These are phyloP conservation scores for Pilophorus perplexus DNA, from an alignment of 2,888 invertebrate species.

Conservation along the genomic window DNA sequence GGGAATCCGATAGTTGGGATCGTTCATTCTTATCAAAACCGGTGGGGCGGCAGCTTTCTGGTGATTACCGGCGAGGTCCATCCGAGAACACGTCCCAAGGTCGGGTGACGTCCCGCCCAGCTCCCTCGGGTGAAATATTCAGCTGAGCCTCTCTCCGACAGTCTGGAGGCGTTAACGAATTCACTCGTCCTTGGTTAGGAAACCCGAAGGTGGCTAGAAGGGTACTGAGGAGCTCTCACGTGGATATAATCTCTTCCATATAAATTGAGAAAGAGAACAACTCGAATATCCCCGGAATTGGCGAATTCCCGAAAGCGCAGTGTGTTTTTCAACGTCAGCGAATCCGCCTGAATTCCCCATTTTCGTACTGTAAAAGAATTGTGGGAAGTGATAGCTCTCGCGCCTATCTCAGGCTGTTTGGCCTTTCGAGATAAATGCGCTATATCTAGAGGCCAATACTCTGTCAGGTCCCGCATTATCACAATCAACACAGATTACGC, in stretches of 20 bases:
- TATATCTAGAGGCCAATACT: slow-evolving; percentile 29
- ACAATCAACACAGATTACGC: slow-evolving; percentile 17
- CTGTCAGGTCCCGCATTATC: slow-evolving; percentile 26
- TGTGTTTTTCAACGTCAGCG: too few species aligned
- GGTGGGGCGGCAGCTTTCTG: too few species aligned
- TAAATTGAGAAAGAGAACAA: too few species aligned
- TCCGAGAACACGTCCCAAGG: slow-evolving; percentile 17
- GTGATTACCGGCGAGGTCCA: too few species aligned
- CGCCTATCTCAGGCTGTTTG: slow-evolving; percentile 17
- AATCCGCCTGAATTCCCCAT: too few species aligned
- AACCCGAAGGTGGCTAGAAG: slow-evolving; percentile 32
- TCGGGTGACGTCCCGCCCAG: slow-evolving; percentile 27
- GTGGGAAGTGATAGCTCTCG: slow-evolving; percentile 34
- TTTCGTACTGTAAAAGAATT: too few species aligned
- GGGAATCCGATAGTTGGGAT: too few species aligned
- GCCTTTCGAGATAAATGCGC: slow-evolving; percentile 23
- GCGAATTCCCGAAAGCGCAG: too few species aligned
- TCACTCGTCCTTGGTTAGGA: slow-evolving; percentile 35
- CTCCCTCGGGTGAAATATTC: slow-evolving; percentile 33
- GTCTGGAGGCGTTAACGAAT: slow-evolving; percentile 41
- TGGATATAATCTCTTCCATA: too few species aligned
- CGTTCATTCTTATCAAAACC: too few species aligned
- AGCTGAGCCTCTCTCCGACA: slow-evolving; percentile 37
- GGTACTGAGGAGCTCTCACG: slow-evolving; percentile 10
- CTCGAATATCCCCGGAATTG: too few species aligned